Evolutionary conservation across 2,113 vertebrate genomes (phyloP).

Genomic region (Atlantisia rogersi): DNA sequence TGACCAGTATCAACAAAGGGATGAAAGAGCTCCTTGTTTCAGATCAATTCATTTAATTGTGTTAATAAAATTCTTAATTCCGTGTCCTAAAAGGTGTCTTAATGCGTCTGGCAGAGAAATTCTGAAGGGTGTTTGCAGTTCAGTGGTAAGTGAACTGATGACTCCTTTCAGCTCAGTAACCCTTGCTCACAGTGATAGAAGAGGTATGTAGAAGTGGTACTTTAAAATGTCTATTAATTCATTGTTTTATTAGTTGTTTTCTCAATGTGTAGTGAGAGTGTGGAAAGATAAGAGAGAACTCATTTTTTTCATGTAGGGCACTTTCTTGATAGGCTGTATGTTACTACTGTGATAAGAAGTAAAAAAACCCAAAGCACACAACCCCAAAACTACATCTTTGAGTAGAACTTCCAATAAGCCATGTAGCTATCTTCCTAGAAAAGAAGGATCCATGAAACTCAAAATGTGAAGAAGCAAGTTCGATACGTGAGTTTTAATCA

Average conservation of each 20-base stretch:
- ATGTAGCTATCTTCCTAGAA: not conserved
- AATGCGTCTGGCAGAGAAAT: not conserved
- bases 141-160: not conserved
- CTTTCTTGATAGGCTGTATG: not conserved
- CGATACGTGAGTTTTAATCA: not conserved
- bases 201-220: not conserved
- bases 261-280: accelerated
- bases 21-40: not conserved
- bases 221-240: not conserved
- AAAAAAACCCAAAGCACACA: not conserved
- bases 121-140: not conserved
- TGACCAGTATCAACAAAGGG: not conserved
- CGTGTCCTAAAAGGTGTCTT: not conserved
- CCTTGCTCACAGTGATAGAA: not conserved
- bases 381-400: not conserved
- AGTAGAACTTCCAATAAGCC: not conserved
- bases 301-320: not conserved
- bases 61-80: not conserved
- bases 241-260: not conserved
- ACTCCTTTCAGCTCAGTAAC: not conserved
- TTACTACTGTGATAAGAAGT: not conserved
- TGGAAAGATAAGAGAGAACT: not conserved
- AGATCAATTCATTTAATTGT: not conserved
- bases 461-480: not conserved
- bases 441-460: not conserved